Evolutionary conservation across 2,888 invertebrate genomes (phyloP).

Genomic region (Bruchidius siliquastri): DNA sequence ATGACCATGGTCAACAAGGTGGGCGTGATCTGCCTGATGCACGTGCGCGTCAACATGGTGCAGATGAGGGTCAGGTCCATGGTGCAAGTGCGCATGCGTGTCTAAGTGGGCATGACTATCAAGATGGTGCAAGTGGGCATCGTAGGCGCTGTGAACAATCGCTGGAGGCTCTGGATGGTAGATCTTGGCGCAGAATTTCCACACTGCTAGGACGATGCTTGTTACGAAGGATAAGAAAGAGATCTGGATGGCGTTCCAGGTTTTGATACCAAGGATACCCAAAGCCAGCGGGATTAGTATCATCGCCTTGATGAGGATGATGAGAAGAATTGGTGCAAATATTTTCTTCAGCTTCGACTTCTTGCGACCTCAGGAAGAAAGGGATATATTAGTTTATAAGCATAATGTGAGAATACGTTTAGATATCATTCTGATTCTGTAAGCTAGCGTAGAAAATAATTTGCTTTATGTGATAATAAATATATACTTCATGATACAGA

Average conservation of each 20-base stretch:
- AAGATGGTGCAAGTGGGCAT: constrained; percentile 63
- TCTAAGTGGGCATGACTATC: constrained; percentile 41
- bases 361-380: constrained; percentile 12
- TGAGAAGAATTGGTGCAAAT: constrained; percentile 75
- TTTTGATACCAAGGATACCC: constrained; percentile 78
- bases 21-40: background rate
- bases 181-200: constrained; percentile 82
- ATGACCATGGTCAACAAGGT: background rate
- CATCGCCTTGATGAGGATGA: constrained; percentile 79
- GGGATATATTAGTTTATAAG: constrained; percentile 67
- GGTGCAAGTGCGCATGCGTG: constrained; percentile 74
- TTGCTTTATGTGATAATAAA: no score
- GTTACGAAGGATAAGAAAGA: constrained; percentile 84
- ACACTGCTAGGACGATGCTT: constrained; percentile 76
- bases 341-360: constrained; percentile 75
- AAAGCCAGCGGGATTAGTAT: constrained; percentile 79
- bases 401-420: no score
- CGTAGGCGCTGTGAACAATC: constrained; percentile 24
- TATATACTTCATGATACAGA: no score
- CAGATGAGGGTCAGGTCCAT: no score
- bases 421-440: no score
- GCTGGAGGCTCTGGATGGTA: constrained; percentile 15
- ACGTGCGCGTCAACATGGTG: constrained; percentile 53
- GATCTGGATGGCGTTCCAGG: constrained; percentile 81
- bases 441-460: no score